These are phyloP conservation scores for Bombycilla garrulus DNA, from an alignment of 2,113 vertebrate species.

Conservation along the genomic window DNA sequence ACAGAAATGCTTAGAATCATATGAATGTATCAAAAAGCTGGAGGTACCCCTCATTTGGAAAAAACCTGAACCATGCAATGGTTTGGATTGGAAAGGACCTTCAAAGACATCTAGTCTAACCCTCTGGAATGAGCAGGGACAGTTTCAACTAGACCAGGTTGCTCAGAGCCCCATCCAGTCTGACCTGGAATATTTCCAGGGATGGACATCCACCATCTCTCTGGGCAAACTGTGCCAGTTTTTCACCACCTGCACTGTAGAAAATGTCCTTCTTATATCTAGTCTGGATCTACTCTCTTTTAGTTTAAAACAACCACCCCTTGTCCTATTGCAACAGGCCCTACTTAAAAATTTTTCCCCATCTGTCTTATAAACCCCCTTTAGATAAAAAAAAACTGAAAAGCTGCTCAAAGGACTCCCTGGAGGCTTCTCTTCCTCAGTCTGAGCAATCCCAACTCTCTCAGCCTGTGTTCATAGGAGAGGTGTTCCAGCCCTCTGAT, in stretches of 20 bases:
- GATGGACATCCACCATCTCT: not conserved
- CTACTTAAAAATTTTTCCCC: not conserved
- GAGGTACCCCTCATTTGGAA: not conserved
- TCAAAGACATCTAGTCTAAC: not conserved
- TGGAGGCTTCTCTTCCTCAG: not conserved
- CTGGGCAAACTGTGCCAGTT: not conserved
- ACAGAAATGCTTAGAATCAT: not conserved
- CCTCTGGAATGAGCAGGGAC: not conserved
- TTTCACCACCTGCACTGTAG: not conserved
- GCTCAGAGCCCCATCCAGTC: not conserved
- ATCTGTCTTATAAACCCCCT: not conserved
- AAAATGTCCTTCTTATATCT: not conserved
- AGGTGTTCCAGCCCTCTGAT: not conserved
- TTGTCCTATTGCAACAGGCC: fast-evolving
- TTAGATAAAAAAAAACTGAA: not conserved
- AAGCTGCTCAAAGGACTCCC: not conserved
- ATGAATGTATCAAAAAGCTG: not conserved
- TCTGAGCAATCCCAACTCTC: not conserved
- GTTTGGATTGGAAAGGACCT: not conserved
- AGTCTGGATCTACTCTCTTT: not conserved
- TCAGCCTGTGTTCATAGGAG: not conserved
- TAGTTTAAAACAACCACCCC: not conserved
- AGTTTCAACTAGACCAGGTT: not conserved
- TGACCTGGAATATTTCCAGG: not conserved
- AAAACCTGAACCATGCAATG: not conserved